Base-by-base conservation (phyloP, 1,140 invertebrate genomes). In the Calephelis virginiensis region DNA sequence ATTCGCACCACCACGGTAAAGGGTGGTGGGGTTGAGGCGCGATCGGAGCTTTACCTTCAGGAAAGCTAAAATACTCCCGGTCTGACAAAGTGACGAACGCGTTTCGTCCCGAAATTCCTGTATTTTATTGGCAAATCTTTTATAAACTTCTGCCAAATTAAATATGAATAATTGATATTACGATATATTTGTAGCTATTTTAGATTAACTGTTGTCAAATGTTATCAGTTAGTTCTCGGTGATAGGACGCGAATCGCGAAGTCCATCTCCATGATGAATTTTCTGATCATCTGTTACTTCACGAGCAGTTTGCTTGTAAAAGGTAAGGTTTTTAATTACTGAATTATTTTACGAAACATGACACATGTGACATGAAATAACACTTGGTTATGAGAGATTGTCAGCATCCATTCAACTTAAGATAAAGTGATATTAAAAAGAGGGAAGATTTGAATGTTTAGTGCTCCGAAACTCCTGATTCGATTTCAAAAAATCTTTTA, bases 21-120 rank as follows among this genome's bases (percentile, higher is more conserved):
- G 77, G 81, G 83, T 85, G 80, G 84, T 88, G 82, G 83, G 81
- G 80, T 84, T 77, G 77, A 64, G 71, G 68, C 71, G 74, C 69
- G 71, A 72, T 14, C 69, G 59, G 69, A 70, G 64, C 67, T 56
- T 47, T 68, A 70, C 75, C 70, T 74, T 77, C 76, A 76, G 78
- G 73, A 76, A 63, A 63, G 72, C 72, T 82, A 76, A 83, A 83
- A 82, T 74, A 78, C 72, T 79, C 71, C 64, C 71, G 61, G 75
- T 72, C 77, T 77, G 75, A 76, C 75, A 77, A 78, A 77, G 74
- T 68, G 78, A 76, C 80, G 78, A 81, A 68, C 80, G 83, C 69
- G 70, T 67, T 50, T 50, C 59, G 11, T 48, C 61, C 14, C 13
- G 43, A 63, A 47, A 63, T 63, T 43, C 14, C 46, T 40, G 40